These are phyloP conservation scores for Crambe crambe DNA, from an alignment of 37 sponge, comb jelly and placozoan genomes.

Conservation along the genomic window DNA sequence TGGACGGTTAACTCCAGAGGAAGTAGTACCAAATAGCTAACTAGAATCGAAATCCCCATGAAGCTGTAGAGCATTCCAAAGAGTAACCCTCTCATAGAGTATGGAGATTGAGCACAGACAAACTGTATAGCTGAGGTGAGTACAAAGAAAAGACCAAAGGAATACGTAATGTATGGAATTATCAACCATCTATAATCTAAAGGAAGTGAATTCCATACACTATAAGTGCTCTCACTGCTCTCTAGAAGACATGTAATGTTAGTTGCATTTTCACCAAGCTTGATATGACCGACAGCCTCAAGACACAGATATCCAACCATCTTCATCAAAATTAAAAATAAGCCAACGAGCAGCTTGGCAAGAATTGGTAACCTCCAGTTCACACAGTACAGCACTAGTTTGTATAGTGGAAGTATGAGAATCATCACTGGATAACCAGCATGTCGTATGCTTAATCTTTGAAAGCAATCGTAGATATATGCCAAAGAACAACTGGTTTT, in stretches of 20 bases:
- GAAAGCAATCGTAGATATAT: background rate
- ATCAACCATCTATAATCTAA: background rate
- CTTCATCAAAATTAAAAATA: no score
- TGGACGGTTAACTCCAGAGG: background rate
- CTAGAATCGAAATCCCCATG: background rate
- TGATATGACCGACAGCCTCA: background rate
- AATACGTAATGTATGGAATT: background rate
- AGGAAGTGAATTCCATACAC: background rate
- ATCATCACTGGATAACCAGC: background rate
- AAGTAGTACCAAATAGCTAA: background rate
- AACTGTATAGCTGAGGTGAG: background rate
- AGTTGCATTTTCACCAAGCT: background rate
- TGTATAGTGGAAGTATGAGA: background rate
- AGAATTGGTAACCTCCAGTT: no score
- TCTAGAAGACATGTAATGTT: background rate
- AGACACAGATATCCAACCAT: no score
- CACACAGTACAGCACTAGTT: background rate
- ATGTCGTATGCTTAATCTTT: background rate
- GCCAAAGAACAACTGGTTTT: background rate
- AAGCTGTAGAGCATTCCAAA: conserved; percentile 15
- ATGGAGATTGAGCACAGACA: conserved; percentile 16
- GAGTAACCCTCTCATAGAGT: conserved; percentile 10
- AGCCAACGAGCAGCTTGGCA: background rate
- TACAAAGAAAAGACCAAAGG: background rate
- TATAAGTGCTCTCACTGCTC: no score